A percentile compares a stretch with the other conserved stretches of the same genome.
These are phyloP conservation scores for Lasioglossum figueresi DNA, from an alignment of 2,888 invertebrate species.

Conservation along the genomic window DNA sequence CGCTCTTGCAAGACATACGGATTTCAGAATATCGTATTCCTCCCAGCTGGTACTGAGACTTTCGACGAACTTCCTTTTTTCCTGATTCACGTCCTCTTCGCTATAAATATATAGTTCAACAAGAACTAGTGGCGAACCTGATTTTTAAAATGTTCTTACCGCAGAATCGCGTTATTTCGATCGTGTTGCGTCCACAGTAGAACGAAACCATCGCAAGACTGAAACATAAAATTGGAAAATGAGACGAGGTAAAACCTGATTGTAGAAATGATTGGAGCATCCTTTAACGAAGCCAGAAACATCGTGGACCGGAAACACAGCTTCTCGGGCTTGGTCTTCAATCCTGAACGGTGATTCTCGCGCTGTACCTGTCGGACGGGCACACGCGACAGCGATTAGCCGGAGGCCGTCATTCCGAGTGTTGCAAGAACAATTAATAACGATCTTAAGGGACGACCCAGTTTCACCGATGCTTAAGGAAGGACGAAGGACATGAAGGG, in stretches of 20 bases:
- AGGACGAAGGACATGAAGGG: slow-evolving; percentile 26
- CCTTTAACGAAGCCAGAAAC: background rate
- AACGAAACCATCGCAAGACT: background rate
- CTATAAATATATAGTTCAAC: background rate
- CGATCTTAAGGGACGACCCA: slow-evolving; percentile 66
- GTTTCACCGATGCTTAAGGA: slow-evolving; percentile 50
- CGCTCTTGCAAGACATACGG: background rate
- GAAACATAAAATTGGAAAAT: background rate
- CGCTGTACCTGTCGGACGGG: background rate
- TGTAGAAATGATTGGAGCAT: background rate
- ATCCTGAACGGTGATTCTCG: background rate
- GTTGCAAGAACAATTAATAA: slow-evolving; percentile 68
- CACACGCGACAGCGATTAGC: slow-evolving; percentile 33
- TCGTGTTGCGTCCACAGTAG: too few relatives aligned
- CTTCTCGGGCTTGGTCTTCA: background rate
- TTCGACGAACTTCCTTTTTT: background rate
- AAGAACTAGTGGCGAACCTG: background rate
- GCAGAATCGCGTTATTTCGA: background rate
- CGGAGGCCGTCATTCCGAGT: slow-evolving; percentile 26
- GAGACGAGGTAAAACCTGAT: background rate
- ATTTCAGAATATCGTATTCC: background rate
- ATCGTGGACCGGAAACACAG: background rate
- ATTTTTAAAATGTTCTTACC: background rate
- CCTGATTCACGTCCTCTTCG: background rate
- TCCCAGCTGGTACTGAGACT: background rate